These are phyloP conservation scores for Rhinichthys klamathensis DNA, from an alignment of 2,113 vertebrate species.

Conservation along the genomic window DNA sequence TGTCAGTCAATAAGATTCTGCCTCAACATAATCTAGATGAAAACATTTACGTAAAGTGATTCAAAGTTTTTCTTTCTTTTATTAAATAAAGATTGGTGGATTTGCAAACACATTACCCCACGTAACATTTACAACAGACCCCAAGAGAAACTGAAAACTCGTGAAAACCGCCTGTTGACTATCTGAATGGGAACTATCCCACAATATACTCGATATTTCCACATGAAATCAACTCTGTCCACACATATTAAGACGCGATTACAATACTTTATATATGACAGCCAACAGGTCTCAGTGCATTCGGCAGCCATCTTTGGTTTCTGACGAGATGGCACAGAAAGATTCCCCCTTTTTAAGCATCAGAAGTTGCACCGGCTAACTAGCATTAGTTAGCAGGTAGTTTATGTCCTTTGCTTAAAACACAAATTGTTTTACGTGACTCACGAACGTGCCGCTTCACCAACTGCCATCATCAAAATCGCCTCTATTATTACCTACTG, in stretches of 20 bases:
- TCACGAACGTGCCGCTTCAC: not conserved
- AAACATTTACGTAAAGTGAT: not conserved
- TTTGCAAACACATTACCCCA: not conserved
- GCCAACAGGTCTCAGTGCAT: not conserved
- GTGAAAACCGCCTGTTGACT: constrained; percentile 18
- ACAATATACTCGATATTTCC: not conserved
- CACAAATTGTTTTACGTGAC: not conserved
- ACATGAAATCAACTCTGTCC: not conserved
- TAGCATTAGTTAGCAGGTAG: constrained; percentile 27
- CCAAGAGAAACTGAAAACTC: not conserved
- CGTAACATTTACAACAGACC: not conserved
- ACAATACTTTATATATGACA: not conserved
- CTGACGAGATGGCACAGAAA: constrained; percentile 4
- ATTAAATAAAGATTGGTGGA: not conserved
- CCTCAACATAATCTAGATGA: not conserved
- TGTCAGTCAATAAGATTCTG: not conserved
- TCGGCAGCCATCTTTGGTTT: constrained; percentile 26
- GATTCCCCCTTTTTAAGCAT: not conserved
- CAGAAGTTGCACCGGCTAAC: constrained; percentile 19
- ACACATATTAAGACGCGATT: not conserved
- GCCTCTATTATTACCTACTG: not conserved
- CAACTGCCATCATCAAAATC: not conserved
- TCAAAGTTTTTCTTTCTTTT: not conserved
- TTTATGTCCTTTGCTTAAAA: not conserved
- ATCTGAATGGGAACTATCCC: constrained; percentile 1